Percentiles rank a stretch among this genome's conserved stretches.
These are phyloP conservation scores for Elgonia sp. DNA, from an alignment of 2,888 invertebrate genomes.

Conservation along the genomic window DNA sequence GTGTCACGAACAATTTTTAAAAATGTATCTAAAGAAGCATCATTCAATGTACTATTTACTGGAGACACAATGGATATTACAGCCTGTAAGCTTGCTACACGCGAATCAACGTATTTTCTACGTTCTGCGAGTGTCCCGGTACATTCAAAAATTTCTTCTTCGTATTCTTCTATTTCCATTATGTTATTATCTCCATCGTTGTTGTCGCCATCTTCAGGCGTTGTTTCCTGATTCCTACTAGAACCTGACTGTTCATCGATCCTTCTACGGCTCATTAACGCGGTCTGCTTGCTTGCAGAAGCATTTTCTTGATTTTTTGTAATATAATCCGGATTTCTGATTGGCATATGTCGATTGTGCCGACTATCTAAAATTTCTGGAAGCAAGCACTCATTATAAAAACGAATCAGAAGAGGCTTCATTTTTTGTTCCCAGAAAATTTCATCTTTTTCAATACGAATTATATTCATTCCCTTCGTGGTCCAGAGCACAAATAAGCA, in stretches of 20 bases:
- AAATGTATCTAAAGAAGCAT: conserved; percentile 27
- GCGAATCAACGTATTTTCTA: no score
- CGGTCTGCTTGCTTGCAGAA: neutral
- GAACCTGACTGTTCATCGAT: no score
- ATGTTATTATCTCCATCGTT: neutral
- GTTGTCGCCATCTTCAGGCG: no score
- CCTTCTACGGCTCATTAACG: no score
- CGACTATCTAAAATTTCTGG: conserved; percentile 57
- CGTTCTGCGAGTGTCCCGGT: no score
- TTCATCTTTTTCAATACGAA: no score
- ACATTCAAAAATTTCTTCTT: conserved; percentile 12
- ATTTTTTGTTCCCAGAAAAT: no score
- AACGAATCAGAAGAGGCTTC: conserved; percentile 2
- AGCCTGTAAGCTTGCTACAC: conserved; percentile 1
- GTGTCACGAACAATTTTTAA: conserved; percentile 21
- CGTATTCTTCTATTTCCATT: conserved; percentile 15
- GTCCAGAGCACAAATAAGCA: no score
- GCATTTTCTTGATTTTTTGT: no score
- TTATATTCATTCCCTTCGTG: no score
- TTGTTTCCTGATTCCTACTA: no score
- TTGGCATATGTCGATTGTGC: conserved; percentile 21
- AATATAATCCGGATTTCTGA: conserved; percentile 54
- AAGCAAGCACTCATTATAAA: conserved; percentile 41
- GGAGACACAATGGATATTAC: conserved; percentile 1
- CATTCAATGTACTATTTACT: neutral